Evolutionary conservation across 2,888 invertebrate species (phyloP).

Genomic region (Aproaerema taeniolella): DNA sequence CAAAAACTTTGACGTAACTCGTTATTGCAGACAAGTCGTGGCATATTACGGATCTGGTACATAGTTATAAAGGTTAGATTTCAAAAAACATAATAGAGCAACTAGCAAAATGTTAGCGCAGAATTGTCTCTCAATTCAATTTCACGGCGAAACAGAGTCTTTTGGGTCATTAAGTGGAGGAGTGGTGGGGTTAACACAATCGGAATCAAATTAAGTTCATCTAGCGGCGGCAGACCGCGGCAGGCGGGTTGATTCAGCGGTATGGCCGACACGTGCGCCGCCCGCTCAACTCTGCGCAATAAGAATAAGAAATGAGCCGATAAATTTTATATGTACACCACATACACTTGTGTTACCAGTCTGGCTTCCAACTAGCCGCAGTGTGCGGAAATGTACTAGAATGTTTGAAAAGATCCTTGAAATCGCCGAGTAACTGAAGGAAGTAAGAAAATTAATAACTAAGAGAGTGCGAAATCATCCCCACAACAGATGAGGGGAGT

Average conservation of each 20-base stretch:
- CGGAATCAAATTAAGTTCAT: slow-evolving; percentile 71
- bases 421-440: no score
- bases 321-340: slow-evolving; percentile 28
- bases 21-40: no score
- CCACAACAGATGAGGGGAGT: no score
- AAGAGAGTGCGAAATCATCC: no score
- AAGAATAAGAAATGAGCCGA: slow-evolving; percentile 52
- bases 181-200: slow-evolving; percentile 68
- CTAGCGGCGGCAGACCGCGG: slow-evolving; percentile 17
- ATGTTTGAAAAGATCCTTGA: no score
- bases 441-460: no score
- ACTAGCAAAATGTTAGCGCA: no score
- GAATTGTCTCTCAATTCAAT: slow-evolving; percentile 14
- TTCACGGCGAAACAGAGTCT: slow-evolving; percentile 25
- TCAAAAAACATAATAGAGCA: no score
- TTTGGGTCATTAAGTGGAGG: slow-evolving; percentile 62
- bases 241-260: slow-evolving; percentile 64
- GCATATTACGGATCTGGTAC: no score
- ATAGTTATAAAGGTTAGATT: no score
- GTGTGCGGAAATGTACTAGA: slow-evolving; percentile 16
- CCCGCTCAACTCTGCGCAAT: slow-evolving; percentile 36
- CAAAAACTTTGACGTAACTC: no score
- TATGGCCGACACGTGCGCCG: slow-evolving; percentile 48
- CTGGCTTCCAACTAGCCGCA: neutral
- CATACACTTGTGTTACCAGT: slow-evolving; percentile 3